Percentiles rank a stretch among this genome's conserved stretches.
Conservation (phyloP, 1,140 invertebrate genomes). For the Drosophila ercepeae region DNA sequence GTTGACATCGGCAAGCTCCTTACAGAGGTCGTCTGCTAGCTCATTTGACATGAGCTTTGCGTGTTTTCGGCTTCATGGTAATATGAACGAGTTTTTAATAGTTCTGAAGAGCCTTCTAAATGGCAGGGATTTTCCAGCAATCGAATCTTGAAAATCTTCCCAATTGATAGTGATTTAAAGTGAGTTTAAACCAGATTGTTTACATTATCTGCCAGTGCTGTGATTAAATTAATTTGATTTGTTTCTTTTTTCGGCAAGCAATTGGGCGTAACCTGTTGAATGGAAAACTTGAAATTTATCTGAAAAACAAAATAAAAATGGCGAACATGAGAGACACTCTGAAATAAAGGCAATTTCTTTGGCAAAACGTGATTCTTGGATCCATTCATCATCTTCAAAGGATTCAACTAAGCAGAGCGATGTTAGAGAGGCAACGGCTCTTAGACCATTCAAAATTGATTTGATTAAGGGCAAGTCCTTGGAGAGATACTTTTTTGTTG, state of each 20-base stretch:
- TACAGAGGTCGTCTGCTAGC: slow-evolving; percentile 17
- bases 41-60: slow-evolving; percentile 27
- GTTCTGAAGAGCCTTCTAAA: not conserved
- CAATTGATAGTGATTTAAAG: too few relatives aligned
- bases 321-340: not conserved
- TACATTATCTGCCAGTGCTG: not conserved
- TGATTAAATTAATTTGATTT: slow-evolving; percentile 2
- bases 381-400: slow-evolving; percentile 29
- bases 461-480: not conserved
- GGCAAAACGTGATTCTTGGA: not conserved
- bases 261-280: slow-evolving; percentile 20
- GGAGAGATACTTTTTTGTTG: not conserved
- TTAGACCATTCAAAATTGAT: not conserved
- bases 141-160: not conserved
- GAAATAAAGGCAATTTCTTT: slow-evolving; percentile 8
- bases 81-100: not conserved
- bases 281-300: not conserved
- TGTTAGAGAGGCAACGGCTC: not conserved
- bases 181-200: too few relatives aligned
- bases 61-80: slow-evolving; percentile 1
- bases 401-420: not conserved
- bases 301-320: not conserved
- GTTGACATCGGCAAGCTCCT: slow-evolving; percentile 17
- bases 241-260: not conserved
- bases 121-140: too few relatives aligned